Evolutionary conservation across 2,113 vertebrate species (phyloP), one percentile per base, ranked within the genome.

Genomic region (Columba janthina): DNA sequence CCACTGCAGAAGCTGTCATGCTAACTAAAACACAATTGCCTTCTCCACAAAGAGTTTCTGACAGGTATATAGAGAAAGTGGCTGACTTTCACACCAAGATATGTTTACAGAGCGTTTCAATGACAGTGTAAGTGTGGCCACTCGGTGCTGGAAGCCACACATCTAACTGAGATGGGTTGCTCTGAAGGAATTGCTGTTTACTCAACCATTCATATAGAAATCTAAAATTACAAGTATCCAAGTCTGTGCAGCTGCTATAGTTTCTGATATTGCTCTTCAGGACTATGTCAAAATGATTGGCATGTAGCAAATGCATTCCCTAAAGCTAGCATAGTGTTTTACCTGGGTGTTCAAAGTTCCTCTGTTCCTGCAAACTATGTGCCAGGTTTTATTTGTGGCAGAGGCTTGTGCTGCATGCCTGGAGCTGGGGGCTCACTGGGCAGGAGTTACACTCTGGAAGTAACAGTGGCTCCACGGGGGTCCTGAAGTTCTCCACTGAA

Each of bases 341-440:
- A 13, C 8, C 28, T 2, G 2, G 10, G 11, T 19, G 40, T 48
- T 20, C 56, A 10, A 25, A 46, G 10, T 48, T 75, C 26, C 21
- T 80, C 18, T 69, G 17, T n/a, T 66, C 31, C 60, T 84, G 31
- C 54, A 48, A 75, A 26, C 6, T 20, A 15, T 0, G 0, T 12
- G 25, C n/a, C 25, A 15, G 34, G 9, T 79, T 71, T 79, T 83
- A 26, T 15, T 18, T 34, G 40, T 64, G 14, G 16, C 21, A 25
- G 26, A 40, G 61, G 14, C 1, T 1, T 0, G 2, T 69, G 51
- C 56, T 51, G 40, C 12, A 2, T 46, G 56, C 28, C 56, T 58
- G 69, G 36, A 51, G 5, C 5, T 44, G 9, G 8, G 26, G 7
- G 1, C 32, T 89, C 25, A 0, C 0, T 34, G 46, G 13, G 16